Base-by-base conservation (phyloP, 2,113 vertebrate genomes). In the Haemorhous mexicanus region DNA sequence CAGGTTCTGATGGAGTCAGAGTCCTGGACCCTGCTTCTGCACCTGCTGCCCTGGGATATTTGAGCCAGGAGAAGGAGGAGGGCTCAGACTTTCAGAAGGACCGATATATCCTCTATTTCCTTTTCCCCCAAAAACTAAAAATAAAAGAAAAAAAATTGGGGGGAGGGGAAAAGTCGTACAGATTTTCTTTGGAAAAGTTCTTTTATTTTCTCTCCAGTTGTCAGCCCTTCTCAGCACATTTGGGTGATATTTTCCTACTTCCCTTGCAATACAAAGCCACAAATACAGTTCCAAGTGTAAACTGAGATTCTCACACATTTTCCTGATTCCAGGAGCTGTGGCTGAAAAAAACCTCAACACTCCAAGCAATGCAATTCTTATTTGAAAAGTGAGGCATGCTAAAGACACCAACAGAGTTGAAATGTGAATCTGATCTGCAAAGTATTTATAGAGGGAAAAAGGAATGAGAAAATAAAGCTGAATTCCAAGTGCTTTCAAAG, bases 241-340 rank as follows among this genome's bases (percentile, higher is more conserved):
- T 92, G 18, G 50, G 47, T 77, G 86, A 64, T 94, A 89, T 94
- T 97, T 96, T 90, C 72, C 72, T 80, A 30, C 84, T 87, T 89
- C 53, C 55, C 75, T 73, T 88, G 90, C 90, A 91, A 90, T 66
- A 95, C 35, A 74, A 94, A 85, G 63, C 43, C 63, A 74, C 82
- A 94, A 93, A 94, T 84, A 77, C 55, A 22, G 35, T 70, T 55
- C 55, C 32, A 76, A 95, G 56, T 64, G 72, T 78, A 95, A 96
- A 85, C 85, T 81, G 91, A 83, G 93, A 86, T 95, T 93, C 79
- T 95, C 87, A 85, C 2, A 11, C 64, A n/a, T 32, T 53, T 76
- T 27, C 2, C 6, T 32, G 67, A 80, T 87, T 87, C 43, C 84
- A 90, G 83, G 77, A 91, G 74, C 84, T 63, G 87, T 43, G 72